Base-by-base conservation (phyloP, 1,140 invertebrate genomes). In the Tetramorium parvispinum region DNA sequence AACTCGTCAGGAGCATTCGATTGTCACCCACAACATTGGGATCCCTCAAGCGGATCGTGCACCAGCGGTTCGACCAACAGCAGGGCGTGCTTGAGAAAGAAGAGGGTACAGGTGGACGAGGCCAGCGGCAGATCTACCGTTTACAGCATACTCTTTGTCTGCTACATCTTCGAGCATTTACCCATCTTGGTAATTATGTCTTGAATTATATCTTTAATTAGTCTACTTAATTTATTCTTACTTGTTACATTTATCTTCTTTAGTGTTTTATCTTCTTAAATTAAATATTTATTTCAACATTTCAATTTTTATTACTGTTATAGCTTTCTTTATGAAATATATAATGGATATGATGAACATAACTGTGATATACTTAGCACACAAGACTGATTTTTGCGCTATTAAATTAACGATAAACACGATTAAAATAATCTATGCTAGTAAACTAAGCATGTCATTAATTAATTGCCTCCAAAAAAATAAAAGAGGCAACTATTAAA, bases 91-190 rank as follows among this genome's bases (percentile, higher is more conserved):
- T 85, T 93, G 11, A 93, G 94, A 27, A 94, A 94, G 79, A 91
- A 91, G 63, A 92, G 73, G 32, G 65, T 93, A 13, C 87, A 91
- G 46, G 89, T 93, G 46, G 90, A 93, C 86, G 91, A 94, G 86
- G 81, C 93, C 87, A 93, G 94, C 46, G 94, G 96, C 40, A 95
- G 94, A 92, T 90, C 95, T 0, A 95, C 96, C 0, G 94, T 95
- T 8, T 93, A 95, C 85, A 94, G 94, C 59, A 93, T 96, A 16
- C 92, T 96, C 11, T 93, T 95, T 55, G 93, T 96, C 16, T 95
- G 94, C 85, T 96, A 96, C 90, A 78, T 94, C 40, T 93, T 96
- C 57, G 95, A 96, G 87, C 95, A 96, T 86, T 88, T 96, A 6
- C 96, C 96, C 0, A 92, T 95, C 49, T 85, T 96, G 95, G 96